Evolutionary conservation across 2,113 vertebrate species (phyloP).

Genomic region (Eurypyga helias): DNA sequence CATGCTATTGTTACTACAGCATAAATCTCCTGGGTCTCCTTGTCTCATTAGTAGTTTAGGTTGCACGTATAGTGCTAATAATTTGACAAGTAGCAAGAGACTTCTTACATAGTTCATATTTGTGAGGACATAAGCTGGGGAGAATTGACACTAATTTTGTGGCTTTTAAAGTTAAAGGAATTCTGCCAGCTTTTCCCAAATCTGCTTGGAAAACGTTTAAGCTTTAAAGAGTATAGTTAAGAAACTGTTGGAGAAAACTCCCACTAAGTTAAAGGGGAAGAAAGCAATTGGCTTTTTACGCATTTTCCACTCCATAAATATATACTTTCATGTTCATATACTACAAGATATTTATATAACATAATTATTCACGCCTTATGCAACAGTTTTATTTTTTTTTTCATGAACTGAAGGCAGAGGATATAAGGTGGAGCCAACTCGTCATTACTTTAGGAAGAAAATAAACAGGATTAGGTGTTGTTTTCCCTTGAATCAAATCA

Average conservation of each 20-base stretch:
- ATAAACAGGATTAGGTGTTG: background rate
- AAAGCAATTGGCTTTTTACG: background rate
- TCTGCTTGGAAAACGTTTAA: background rate
- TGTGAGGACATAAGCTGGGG: background rate
- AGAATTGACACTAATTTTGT: background rate
- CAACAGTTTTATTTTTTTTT: slow-evolving; percentile 38
- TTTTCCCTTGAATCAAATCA: background rate
- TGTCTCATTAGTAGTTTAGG: background rate
- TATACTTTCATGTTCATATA: background rate
- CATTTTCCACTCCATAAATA: slow-evolving; percentile 21
- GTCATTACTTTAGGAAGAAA: background rate
- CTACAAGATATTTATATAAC: slow-evolving; percentile 28
- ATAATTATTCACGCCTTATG: slow-evolving; percentile 15
- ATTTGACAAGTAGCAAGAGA: slow-evolving; percentile 4
- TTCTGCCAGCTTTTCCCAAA: background rate
- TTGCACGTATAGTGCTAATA: background rate
- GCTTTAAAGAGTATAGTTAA: background rate
- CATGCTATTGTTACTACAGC: background rate
- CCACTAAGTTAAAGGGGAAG: background rate
- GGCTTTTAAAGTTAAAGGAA: background rate
- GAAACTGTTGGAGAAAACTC: slow-evolving; percentile 6
- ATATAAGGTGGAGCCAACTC: background rate
- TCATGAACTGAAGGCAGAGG: background rate
- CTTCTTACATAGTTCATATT: background rate
- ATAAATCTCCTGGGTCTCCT: background rate